phyloP scores from a whole-genome alignment of 2,888 invertebrate genomes.

The Nycteola revayana region DNA sequence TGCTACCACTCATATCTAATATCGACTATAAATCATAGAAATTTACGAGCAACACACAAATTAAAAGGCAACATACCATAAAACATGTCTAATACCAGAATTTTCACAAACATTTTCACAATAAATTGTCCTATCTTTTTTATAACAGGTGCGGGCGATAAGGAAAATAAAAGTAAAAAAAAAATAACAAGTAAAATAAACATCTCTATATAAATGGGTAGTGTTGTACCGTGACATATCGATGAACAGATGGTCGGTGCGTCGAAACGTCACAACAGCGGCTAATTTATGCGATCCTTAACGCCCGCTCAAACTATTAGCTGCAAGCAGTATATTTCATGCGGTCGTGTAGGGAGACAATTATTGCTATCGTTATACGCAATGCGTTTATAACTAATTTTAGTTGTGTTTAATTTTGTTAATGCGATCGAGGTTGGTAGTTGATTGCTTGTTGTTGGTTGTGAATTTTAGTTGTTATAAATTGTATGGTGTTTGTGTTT shows the following conservation, averaged over 20 bases:
- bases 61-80: slow-evolving; percentile 18
- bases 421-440: slow-evolving; percentile 21
- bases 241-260: slow-evolving; percentile 75
- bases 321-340: slow-evolving; percentile 74
- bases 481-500: too few species aligned
- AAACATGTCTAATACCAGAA: slow-evolving; percentile 23
- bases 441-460: too few species aligned
- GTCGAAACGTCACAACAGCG: slow-evolving; percentile 75
- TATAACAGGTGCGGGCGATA: slow-evolving; percentile 11
- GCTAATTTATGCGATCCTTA: slow-evolving; percentile 80
- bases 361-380: slow-evolving; percentile 39
- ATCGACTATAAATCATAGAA: slow-evolving; percentile 16
- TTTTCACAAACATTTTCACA: slow-evolving; percentile 21
- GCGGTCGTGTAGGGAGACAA: slow-evolving; percentile 55
- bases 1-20: slow-evolving; percentile 13
- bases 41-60: slow-evolving; percentile 16
- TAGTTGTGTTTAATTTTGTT: slow-evolving; percentile 27
- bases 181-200: slow-evolving; percentile 31
- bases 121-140: too few species aligned
- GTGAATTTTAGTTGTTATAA: too few species aligned
- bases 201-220: slow-evolving; percentile 54
- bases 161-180: slow-evolving; percentile 24
- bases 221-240: slow-evolving; percentile 72
- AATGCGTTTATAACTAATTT: slow-evolving; percentile 28
- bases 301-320: slow-evolving; percentile 80